Percentiles rank a stretch among this genome's conserved stretches.
Evolutionary conservation across 2,113 vertebrate genomes (phyloP).

Genomic region (Petromus typicus): DNA sequence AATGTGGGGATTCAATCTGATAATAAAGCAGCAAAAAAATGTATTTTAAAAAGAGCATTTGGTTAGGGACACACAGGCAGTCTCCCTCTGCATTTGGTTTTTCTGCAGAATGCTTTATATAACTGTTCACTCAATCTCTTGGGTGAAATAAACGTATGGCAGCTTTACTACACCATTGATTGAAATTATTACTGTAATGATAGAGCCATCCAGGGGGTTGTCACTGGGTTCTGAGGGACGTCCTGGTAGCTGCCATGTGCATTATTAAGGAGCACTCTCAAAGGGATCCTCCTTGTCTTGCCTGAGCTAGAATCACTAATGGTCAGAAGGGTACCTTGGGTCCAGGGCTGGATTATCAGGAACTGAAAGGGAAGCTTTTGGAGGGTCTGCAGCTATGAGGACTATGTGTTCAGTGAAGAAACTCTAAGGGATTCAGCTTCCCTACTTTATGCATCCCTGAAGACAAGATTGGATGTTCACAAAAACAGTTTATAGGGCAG

Average conservation of each 20-base stretch:
- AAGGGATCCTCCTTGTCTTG: background rate
- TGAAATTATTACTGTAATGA: constrained; percentile 79
- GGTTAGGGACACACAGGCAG: background rate
- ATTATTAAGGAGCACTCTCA: constrained; percentile 27
- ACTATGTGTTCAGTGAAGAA: background rate
- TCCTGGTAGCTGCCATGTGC: background rate
- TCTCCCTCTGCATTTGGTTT: constrained; percentile 46
- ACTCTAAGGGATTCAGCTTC: too few relatives aligned
- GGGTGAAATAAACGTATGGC: constrained; percentile 76
- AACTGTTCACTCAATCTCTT: constrained; percentile 74
- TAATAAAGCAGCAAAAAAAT: constrained; percentile 26
- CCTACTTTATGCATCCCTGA: background rate
- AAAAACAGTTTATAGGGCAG: background rate
- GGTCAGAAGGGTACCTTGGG: background rate
- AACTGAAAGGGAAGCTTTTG: background rate
- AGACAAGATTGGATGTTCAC: background rate
- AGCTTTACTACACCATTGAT: constrained; percentile 78
- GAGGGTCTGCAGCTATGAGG: background rate
- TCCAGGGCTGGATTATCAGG: background rate
- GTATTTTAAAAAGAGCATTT: constrained; percentile 30
- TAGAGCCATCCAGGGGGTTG: constrained; percentile 69
- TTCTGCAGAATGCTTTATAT: constrained; percentile 57
- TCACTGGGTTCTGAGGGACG: constrained; percentile 1
- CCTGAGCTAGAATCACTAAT: background rate
- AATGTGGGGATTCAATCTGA: constrained; percentile 30